Conservation (phyloP, 92 coral and sea anemone species). For the Umimayanthus chanpuru region DNA sequence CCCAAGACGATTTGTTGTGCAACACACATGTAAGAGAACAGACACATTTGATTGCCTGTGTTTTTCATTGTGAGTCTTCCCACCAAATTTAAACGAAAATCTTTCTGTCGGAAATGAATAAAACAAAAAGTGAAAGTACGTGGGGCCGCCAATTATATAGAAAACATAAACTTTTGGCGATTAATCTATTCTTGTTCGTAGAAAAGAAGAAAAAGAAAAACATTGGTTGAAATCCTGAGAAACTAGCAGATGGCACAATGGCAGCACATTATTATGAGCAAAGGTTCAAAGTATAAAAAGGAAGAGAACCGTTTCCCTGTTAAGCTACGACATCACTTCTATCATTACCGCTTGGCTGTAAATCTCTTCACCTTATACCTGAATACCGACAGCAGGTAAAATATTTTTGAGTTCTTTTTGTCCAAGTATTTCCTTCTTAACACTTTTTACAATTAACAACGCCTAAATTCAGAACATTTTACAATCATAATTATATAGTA, state of each 20-base stretch:
- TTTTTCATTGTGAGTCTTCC: slow-evolving; percentile 8
- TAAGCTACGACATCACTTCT: not conserved
- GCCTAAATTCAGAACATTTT: not conserved
- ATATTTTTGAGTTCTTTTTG: not conserved
- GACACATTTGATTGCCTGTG: not conserved
- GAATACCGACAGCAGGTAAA: not conserved
- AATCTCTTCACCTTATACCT: not conserved
- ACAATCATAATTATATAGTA: not conserved
- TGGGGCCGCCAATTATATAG: not conserved
- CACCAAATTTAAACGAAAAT: not conserved
- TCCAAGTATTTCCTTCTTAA: not conserved
- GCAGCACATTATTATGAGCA: not conserved
- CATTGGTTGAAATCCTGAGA: slow-evolving; percentile 16
- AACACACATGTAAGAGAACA: not conserved
- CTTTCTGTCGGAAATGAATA: slow-evolving; percentile 11
- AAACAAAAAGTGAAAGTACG: not conserved
- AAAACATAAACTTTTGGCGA: not conserved
- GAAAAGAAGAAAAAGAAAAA: not conserved
- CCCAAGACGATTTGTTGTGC: not conserved
- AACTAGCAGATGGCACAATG: not conserved
- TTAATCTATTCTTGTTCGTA: not conserved
- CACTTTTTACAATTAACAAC: not conserved
- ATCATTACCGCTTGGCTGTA: not conserved
- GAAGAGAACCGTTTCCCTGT: not conserved
- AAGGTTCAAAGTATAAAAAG: not conserved